Evolutionary conservation across 2,888 invertebrate species (phyloP).

Genomic region (Lithophane semibrunnea): DNA sequence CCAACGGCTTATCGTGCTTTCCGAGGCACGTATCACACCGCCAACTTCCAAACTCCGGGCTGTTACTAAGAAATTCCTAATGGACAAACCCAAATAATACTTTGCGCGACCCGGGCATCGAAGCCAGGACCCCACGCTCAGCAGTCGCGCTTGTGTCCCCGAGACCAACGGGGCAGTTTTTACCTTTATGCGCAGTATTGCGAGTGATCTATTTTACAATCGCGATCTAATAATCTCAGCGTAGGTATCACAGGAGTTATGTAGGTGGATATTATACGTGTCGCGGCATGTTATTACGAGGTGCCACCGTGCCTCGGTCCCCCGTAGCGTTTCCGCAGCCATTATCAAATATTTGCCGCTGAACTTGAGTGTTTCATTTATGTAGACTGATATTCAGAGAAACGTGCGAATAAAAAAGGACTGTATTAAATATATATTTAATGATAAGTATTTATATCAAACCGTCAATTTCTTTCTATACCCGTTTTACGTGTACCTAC

Average conservation of each 20-base stretch:
- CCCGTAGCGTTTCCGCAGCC: not conserved
- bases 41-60: too few relatives aligned
- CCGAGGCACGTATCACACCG: too few relatives aligned
- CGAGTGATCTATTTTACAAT: not conserved
- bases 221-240: not conserved
- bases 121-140: too few relatives aligned
- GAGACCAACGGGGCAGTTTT: too few relatives aligned
- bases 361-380: constrained; percentile 18
- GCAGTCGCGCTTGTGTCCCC: too few relatives aligned
- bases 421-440: not conserved
- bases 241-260: not conserved
- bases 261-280: not conserved
- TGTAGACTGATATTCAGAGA: not conserved
- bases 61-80: too few relatives aligned
- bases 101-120: too few relatives aligned
- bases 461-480: not conserved
- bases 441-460: not conserved
- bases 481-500: not conserved
- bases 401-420: not conserved
- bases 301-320: not conserved
- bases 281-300: constrained; percentile 16
- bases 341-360: constrained; percentile 25
- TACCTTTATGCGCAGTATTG: not conserved
- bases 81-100: too few relatives aligned
- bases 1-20: too few relatives aligned